Base-by-base conservation (phyloP, 2,797 vertebrate genomes). In the Alectoris magna region DNA sequence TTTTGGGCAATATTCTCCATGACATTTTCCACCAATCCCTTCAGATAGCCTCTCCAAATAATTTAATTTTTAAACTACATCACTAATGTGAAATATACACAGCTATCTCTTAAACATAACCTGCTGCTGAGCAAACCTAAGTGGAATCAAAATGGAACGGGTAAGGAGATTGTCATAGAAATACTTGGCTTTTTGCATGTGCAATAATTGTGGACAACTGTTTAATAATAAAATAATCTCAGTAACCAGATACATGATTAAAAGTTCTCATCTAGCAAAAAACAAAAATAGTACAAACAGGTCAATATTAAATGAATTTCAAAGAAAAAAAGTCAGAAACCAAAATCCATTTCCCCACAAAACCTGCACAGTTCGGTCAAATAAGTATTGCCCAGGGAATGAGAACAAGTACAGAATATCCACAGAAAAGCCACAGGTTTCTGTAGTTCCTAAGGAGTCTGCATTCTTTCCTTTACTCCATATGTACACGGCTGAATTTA, bases 161-260 rank as follows among this genome's bases (percentile, higher is more conserved):
- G 5, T 4, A 60, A 58, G 7, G 9, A 62, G 12, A 27, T 14
- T 68, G 67, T 67, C 21, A 46, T 0, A 27, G 24, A 76, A 85
- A 74, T 0, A 0, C 58, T 77, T 51, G 27, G 9, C 13, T 80
- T 83, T 66, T 24, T 27, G 10, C 34, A 14, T 1, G 0, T 6
- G 82, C 39, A 71, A 70, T 70, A 87, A 60, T 1, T 18, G 9
- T 8, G 6, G 34, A 48, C 2, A 7, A 10, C 22, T 73, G 22
- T n/a, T 64, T 34, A 21, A 67, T 67, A 78, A 55, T 9, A 53
- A 21, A 43, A 34, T 26, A 22, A 44, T 19, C 34, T 19, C 24
- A 71, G 14, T 22, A 56, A 79, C 16, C 3, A 23, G 24, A 55
- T 3, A 38, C 0, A 2, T 4, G 9, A 48, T 5, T 5, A 34